Base-by-base conservation (phyloP, 2,888 invertebrate genomes). In the Polyploca ridens region DNA sequence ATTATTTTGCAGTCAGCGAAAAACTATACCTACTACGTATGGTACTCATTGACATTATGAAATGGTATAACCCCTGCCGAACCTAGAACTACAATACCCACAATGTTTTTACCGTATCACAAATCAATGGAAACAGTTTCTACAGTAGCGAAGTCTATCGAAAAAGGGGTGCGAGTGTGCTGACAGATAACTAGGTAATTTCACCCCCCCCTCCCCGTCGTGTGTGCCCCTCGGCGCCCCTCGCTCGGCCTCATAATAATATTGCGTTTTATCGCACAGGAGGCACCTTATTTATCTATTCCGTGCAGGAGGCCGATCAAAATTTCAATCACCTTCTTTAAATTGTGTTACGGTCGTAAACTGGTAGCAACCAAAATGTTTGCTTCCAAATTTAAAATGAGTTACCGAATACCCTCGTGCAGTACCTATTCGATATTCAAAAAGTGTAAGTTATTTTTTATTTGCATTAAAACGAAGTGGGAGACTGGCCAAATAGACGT, bases 151-250 rank as follows among this genome's bases (percentile, higher is more conserved):
- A 19, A 41, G 61, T 61, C 61, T 61, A 61, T 61, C 61, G 41
- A 58, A 63, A 62, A 62, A 63, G 58, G 61, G 63, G 35, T 62
- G 54, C 63, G 63, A 57, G 57, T 63, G 63, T 59, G 60, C 59
- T 64, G 35, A 64, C 60, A 64, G 64, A 64, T 64, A 64, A 64
- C 59, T 49, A 63, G 58, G 59, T 46, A 60, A 64, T 60, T 19
- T 19, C 61, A 19, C 41, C 61, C 61, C 60, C 11, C 27, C 38
- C 38, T 14, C 58, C 35, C 16, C 54, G 8, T 54, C 19, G 54
- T 19, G 54, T 54, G 54, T 46, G n/a, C 46, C 54, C 54, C 19
- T 54, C 54, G 54, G 54, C 14, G 11, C 38, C 38, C 8, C 38
- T 38, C 10, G 41, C 41, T 19, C 16, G 11, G 41, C 61, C 7